Evolutionary conservation across 2,113 vertebrate genomes (phyloP).

Genomic region (Carlito syrichta): DNA sequence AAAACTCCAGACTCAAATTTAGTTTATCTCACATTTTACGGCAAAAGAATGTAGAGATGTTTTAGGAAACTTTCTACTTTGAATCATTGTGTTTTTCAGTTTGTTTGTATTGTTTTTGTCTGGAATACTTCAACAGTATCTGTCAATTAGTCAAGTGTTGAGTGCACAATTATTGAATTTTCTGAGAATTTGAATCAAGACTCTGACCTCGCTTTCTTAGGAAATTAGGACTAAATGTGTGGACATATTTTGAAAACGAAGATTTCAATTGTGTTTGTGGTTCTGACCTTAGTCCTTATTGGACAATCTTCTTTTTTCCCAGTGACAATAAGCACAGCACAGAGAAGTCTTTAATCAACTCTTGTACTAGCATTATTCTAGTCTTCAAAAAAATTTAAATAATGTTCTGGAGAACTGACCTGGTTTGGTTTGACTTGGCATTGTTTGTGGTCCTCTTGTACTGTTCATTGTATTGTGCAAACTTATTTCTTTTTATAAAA

Average conservation of each 20-base stretch:
- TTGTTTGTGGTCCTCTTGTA: too few species aligned
- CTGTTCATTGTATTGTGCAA: too few species aligned
- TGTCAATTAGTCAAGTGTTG: neutral
- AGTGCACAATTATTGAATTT: neutral
- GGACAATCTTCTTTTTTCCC: neutral
- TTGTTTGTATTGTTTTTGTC: too few species aligned
- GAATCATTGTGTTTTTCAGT: neutral
- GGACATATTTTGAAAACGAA: neutral
- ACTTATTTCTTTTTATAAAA: neutral
- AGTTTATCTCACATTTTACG: neutral
- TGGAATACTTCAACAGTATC: neutral
- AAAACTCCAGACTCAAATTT: neutral
- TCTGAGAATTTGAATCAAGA: neutral
- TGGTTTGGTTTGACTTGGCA: too few species aligned
- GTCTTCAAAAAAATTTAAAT: neutral
- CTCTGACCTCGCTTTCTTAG: neutral
- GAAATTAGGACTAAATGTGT: neutral
- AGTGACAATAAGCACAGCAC: neutral
- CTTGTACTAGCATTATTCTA: neutral
- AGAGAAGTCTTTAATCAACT: neutral
- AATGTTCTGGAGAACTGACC: neutral
- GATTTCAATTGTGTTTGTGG: neutral
- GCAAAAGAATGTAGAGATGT: neutral
- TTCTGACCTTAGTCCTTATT: neutral
- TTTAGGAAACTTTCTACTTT: neutral